These are phyloP conservation scores for Protobothrops mucrosquamatus DNA, from an alignment of 2,113 vertebrate genomes.

Conservation along the genomic window DNA sequence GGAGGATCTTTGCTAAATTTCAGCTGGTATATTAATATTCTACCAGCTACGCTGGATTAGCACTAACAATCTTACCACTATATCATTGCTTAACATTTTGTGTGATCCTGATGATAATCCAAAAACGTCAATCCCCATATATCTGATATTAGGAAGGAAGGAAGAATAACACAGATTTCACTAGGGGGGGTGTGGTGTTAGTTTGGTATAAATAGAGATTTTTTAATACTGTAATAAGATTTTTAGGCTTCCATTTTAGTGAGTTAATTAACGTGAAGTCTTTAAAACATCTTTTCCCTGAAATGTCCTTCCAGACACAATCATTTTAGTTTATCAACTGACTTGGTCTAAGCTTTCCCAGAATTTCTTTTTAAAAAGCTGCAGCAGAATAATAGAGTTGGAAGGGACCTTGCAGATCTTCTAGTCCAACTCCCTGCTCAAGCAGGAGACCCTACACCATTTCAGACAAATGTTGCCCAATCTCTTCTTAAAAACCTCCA, in stretches of 20 bases:
- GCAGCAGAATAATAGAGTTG: background rate
- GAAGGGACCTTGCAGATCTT: too few relatives aligned
- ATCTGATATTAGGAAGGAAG: background rate
- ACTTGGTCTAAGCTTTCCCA: background rate
- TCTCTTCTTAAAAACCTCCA: too few relatives aligned
- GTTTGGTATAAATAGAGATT: background rate
- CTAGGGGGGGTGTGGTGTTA: background rate
- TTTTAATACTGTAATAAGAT: background rate
- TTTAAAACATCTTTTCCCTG: background rate
- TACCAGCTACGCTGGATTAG: background rate
- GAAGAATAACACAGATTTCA: background rate
- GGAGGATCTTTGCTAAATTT: background rate
- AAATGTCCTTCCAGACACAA: background rate
- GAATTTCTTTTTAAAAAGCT: background rate
- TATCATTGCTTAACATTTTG: background rate
- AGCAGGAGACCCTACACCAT: too few relatives aligned
- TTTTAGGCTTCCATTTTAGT: background rate
- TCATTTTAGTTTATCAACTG: background rate
- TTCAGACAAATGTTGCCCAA: too few relatives aligned
- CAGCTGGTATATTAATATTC: background rate
- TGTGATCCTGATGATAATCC: background rate
- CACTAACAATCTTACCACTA: background rate
- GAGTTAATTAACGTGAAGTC: background rate
- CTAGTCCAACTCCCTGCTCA: too few relatives aligned
- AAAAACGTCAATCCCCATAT: background rate